phyloP scores from a whole-genome alignment of 2,113 vertebrate genomes.

The Saguinus midas region DNA sequence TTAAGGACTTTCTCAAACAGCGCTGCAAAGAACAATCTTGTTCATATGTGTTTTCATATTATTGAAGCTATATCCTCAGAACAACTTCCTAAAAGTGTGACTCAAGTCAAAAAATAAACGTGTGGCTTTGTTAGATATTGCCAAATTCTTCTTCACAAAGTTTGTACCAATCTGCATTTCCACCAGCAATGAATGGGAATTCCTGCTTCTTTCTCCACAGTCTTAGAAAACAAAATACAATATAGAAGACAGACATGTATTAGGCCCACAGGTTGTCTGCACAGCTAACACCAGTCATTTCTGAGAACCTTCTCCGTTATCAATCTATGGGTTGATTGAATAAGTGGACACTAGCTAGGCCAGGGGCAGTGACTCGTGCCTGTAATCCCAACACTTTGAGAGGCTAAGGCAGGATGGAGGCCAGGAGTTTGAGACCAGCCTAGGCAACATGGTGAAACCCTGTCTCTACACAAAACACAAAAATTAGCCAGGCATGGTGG shows the following conservation, averaged over 20 bases:
- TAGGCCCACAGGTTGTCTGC: neutral
- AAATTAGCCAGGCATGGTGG: no score
- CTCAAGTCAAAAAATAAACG: neutral
- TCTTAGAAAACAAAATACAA: neutral
- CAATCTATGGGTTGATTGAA: neutral
- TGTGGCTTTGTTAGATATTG: neutral
- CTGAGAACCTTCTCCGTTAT: neutral
- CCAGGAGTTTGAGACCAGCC: no score
- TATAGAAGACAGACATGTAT: neutral
- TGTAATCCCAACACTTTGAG: no score
- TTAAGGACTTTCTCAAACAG: neutral
- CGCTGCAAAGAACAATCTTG: neutral
- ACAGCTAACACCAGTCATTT: neutral
- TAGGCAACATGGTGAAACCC: no score
- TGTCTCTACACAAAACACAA: no score
- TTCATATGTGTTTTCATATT: neutral
- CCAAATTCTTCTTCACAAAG: neutral
- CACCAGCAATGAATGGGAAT: neutral
- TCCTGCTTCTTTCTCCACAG: neutral
- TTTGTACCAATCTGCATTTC: constrained; percentile 7
- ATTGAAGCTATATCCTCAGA: neutral
- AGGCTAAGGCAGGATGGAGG: no score
- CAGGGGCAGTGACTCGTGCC: neutral
- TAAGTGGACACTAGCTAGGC: neutral
- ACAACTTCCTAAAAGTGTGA: neutral